Evolutionary conservation across 2,797 vertebrate species (phyloP).

Genomic region (Esox masquinongy): DNA sequence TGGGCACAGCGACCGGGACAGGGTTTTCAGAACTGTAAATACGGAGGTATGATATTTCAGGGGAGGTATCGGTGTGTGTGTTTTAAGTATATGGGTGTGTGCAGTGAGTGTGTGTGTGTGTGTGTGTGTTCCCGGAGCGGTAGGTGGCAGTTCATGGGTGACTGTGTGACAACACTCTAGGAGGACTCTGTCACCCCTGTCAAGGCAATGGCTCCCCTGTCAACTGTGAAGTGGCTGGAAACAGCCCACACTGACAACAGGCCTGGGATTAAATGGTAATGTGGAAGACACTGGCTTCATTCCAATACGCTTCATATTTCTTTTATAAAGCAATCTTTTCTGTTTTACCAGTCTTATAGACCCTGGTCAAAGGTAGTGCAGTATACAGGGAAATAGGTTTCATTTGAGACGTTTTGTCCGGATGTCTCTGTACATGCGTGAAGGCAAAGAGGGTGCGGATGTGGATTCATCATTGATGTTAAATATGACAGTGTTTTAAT

Average conservation of each 20-base stretch:
- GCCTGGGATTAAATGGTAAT: slow-evolving; percentile 42
- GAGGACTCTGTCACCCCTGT: slow-evolving; percentile 48
- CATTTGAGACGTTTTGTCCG: not conserved
- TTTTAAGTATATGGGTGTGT: not conserved
- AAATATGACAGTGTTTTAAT: not conserved
- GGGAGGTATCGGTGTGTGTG: slow-evolving; percentile 24
- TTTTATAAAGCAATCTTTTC: not conserved
- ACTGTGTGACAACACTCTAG: slow-evolving; percentile 55
- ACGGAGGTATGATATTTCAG: slow-evolving; percentile 26
- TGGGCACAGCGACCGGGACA: not conserved
- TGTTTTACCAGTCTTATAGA: not conserved
- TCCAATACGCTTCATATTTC: not conserved
- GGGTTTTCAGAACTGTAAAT: not conserved
- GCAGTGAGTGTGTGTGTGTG: not conserved
- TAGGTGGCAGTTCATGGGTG: slow-evolving; percentile 57
- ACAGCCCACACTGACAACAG: slow-evolving; percentile 28
- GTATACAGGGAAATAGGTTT: not conserved
- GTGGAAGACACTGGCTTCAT: slow-evolving; percentile 26
- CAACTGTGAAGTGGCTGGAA: slow-evolving; percentile 33
- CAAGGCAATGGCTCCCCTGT: slow-evolving; percentile 53
- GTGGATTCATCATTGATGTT: not conserved
- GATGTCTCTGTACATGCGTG: not conserved
- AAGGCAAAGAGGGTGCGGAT: not conserved
- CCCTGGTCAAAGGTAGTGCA: not conserved
- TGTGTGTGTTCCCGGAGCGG: slow-evolving; percentile 21